Evolutionary conservation across 2,888 invertebrate species (phyloP).

Genomic region (Protonemura montana): DNA sequence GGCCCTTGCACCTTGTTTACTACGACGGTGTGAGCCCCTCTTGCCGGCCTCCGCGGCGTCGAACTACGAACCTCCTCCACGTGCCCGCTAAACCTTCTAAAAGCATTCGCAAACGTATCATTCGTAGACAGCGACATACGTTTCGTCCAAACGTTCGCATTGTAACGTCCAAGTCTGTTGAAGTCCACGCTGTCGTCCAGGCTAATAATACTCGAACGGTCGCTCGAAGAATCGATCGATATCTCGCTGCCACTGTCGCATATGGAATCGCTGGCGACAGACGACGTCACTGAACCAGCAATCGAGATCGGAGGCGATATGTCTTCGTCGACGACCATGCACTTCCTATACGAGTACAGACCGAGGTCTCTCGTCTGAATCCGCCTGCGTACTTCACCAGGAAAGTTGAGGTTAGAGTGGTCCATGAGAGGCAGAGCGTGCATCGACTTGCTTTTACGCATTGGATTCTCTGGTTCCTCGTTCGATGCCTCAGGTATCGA

Average conservation of each 20-base stretch:
- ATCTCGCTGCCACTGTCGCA: constrained; percentile 61
- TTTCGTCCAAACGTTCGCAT: constrained; percentile 43
- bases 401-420: constrained; percentile 2
- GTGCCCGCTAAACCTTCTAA: constrained; percentile 36
- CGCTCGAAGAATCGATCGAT: constrained; percentile 63
- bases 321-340: constrained; percentile 46
- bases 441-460: neutral
- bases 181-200: constrained; percentile 60
- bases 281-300: constrained; percentile 44
- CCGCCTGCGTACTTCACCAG: constrained; percentile 29
- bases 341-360: constrained; percentile 48
- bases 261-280: constrained; percentile 48
- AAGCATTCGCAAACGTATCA: constrained; percentile 40
- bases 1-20: constrained; percentile 50
- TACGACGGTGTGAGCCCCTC: constrained; percentile 27
- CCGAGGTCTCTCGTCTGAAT: constrained; percentile 41
- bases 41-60: neutral
- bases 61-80: neutral
- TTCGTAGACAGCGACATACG: constrained; percentile 9
- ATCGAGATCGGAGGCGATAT: constrained; percentile 40
- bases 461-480: neutral
- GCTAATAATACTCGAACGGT: constrained; percentile 62
- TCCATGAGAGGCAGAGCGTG: neutral
- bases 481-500: neutral
- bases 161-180: constrained; percentile 45